Conservation (phyloP, 2,888 invertebrate species). For the Tuta absoluta region DNA sequence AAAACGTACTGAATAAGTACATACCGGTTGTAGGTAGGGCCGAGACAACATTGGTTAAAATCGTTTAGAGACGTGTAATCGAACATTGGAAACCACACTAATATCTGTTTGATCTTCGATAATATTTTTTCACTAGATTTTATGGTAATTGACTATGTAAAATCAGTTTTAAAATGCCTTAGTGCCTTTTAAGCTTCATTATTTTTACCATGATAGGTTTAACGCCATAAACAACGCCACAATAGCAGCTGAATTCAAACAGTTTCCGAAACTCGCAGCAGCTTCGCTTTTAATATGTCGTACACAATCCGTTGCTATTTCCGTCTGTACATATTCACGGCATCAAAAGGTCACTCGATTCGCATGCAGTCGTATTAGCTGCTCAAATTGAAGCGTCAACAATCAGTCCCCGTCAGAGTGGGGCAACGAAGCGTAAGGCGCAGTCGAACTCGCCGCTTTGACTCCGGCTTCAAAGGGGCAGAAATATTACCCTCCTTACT, state of each 20-base stretch:
- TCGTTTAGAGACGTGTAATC: too few relatives aligned
- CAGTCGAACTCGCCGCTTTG: slow-evolving; percentile 42
- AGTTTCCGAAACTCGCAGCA: background rate
- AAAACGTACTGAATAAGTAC: too few relatives aligned
- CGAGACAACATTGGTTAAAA: too few relatives aligned
- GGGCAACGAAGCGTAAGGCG: slow-evolving; percentile 47
- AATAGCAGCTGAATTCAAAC: background rate
- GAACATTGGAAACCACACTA: too few relatives aligned
- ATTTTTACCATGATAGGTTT: too few relatives aligned
- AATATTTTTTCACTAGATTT: too few relatives aligned
- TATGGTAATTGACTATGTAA: too few relatives aligned
- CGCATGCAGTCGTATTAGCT: slow-evolving; percentile 17
- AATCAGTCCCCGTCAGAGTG: slow-evolving; percentile 45
- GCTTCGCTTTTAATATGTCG: background rate
- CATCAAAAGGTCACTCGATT: slow-evolving; percentile 12
- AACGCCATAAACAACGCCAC: too few relatives aligned
- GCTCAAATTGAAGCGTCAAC: slow-evolving; percentile 44
- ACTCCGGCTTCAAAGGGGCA: slow-evolving; percentile 56
- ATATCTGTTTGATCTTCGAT: too few relatives aligned
- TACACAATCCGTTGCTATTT: slow-evolving; percentile 29
- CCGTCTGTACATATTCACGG: slow-evolving; percentile 2
- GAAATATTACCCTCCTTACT: slow-evolving; percentile 57
- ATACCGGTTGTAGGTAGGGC: too few relatives aligned
- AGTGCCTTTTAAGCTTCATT: too few relatives aligned
- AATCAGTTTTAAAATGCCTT: too few relatives aligned